Base-by-base conservation (phyloP, 2,113 vertebrate genomes). In the Cettia cetti region DNA sequence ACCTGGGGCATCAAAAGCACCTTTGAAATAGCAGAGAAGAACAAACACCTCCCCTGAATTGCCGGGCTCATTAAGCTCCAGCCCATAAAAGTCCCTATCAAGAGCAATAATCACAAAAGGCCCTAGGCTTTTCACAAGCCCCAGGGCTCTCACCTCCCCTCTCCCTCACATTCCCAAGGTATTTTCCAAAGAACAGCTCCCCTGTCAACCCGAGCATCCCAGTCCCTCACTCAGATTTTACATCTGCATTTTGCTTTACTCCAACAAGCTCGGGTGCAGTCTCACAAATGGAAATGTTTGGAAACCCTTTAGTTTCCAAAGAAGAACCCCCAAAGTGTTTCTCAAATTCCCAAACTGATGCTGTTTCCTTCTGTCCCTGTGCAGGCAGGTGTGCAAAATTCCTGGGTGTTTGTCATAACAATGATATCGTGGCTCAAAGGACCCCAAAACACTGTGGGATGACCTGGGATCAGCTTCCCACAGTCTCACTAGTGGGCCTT, bases 361-460 rank as follows among this genome's bases (percentile, higher is more conserved):
- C 10, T 64, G 5, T 37, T 37, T 60, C 26, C 10, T 45, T 42
- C 26, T 6, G 18, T 8, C 45, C 7, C 22, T 5, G n/a, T 0
- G n/a, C 39, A 26, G 42, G 50, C 30, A 27, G 33, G 18, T 31
- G 54, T 76, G 33, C 31, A 60, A 13, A 40, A 23, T 16, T 60
- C 65, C 65, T 5, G 44, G 12, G 3, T 30, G 54, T 86, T 35
- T 68, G 15, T 59, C 59, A 15, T 2, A 18, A 28, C 65, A 26
- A 12, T 0, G 39, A 54, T 6, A 37, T 0, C 0, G 3, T 5
- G 60, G 17, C 39, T 6, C 3, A 33, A 45, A 69, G 30, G 70
- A 59, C 3, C 45, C 40, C 0, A 0, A 17, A 75, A 64, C 0
- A 0, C 66, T 23, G 66, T 1, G 27, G 74, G n/a, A 45, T 35